These are phyloP conservation scores for Diarsia brunnea DNA, from an alignment of 2,888 invertebrate species.

Conservation along the genomic window DNA sequence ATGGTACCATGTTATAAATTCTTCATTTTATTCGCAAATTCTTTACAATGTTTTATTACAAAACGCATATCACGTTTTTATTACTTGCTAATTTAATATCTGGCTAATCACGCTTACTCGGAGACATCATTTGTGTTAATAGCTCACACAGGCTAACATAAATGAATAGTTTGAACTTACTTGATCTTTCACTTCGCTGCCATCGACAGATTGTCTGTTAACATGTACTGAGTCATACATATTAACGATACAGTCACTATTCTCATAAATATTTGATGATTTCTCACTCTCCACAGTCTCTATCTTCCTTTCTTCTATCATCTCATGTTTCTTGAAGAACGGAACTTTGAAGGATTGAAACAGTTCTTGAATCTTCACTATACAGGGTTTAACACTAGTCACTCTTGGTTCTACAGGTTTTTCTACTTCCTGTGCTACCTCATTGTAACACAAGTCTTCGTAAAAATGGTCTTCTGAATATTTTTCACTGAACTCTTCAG, in stretches of 20 bases:
- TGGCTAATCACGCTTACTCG: not conserved
- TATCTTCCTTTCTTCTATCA: slow-evolving; percentile 64
- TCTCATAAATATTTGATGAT: slow-evolving; percentile 79
- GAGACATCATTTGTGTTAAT: not conserved
- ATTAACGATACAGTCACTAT: slow-evolving; percentile 77
- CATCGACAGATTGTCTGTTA: slow-evolving; percentile 45
- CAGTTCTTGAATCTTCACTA: slow-evolving; percentile 84
- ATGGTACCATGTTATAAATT: not conserved
- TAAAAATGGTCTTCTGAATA: slow-evolving; percentile 85
- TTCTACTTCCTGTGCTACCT: slow-evolving; percentile 70
- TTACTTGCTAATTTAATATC: not conserved
- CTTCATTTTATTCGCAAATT: not conserved
- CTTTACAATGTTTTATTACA: not conserved
- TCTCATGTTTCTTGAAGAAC: slow-evolving; percentile 81
- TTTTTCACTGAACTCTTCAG: slow-evolving; percentile 78
- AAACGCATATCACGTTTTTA: not conserved
- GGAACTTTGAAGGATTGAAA: slow-evolving; percentile 85
- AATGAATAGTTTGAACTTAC: slow-evolving; percentile 39
- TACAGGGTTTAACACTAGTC: slow-evolving; percentile 76
- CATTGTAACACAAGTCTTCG: slow-evolving; percentile 86
- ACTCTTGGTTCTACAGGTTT: slow-evolving; percentile 55
- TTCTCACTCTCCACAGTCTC: slow-evolving; percentile 65
- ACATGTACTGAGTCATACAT: slow-evolving; percentile 87
- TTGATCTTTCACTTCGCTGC: slow-evolving; percentile 36
- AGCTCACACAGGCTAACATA: not conserved